phyloP scores from a whole-genome alignment of 2,113 vertebrate genomes.

The Lophotis ruficrista region DNA sequence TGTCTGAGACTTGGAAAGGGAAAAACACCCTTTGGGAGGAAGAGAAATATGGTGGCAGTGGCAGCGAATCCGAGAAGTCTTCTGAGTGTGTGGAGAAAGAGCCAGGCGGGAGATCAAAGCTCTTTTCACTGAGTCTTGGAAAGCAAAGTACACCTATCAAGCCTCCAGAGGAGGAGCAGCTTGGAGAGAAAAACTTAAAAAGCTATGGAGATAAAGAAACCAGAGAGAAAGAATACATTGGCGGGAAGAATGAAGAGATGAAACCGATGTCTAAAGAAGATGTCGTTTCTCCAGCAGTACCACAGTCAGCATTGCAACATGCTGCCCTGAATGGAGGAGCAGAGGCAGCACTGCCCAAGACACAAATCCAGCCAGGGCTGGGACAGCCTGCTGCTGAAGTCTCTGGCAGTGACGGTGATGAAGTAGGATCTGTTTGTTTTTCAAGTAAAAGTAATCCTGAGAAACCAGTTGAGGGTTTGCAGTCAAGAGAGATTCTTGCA shows the following conservation, averaged over 20 bases:
- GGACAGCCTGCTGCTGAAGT: neutral
- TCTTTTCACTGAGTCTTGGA: neutral
- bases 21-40: neutral
- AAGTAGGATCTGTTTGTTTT: slow-evolving; percentile 59
- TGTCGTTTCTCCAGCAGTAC: neutral
- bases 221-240: neutral
- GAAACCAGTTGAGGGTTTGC: slow-evolving; percentile 22
- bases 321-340: neutral
- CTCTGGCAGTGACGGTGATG: slow-evolving; percentile 41
- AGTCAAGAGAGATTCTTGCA: neutral
- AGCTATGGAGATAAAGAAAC: neutral
- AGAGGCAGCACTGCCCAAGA: neutral
- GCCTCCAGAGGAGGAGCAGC: neutral
- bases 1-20: neutral
- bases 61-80: neutral
- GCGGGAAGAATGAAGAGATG: neutral
- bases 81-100: neutral
- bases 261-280: neutral
- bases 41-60: neutral
- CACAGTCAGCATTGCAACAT: accelerated
- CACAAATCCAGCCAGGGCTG: neutral
- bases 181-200: neutral
- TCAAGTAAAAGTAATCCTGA: slow-evolving; percentile 40
- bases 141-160: neutral
- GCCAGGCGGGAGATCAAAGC: neutral